Percentiles rank a stretch among this genome's conserved stretches.
phyloP scores from a whole-genome alignment of 2,113 vertebrate species.

The Tragulus kanchil region DNA sequence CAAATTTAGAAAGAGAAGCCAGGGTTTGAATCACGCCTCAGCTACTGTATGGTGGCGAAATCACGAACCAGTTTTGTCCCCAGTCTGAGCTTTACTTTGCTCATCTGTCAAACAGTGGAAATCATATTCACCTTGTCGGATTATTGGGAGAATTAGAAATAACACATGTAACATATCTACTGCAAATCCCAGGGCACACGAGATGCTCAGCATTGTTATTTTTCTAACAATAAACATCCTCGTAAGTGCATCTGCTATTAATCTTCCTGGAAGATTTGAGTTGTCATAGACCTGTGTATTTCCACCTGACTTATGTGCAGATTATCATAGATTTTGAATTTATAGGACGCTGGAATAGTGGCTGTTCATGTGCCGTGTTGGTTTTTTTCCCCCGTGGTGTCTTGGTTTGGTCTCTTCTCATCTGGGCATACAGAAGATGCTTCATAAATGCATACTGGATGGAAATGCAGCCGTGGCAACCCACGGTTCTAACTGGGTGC shows the following conservation, averaged over 20 bases:
- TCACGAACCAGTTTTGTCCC: neutral
- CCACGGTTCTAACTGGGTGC: rapidly evolving
- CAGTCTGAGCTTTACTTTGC: neutral
- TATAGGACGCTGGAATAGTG: neutral
- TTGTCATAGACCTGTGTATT: neutral
- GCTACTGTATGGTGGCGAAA: neutral
- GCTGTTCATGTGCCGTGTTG: neutral
- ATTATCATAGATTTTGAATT: neutral
- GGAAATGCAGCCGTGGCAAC: neutral
- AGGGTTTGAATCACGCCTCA: too few relatives aligned
- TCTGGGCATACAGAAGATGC: neutral
- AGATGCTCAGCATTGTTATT: neutral
- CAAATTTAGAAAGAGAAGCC: neutral
- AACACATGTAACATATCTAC: too few relatives aligned
- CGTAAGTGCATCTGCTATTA: neutral
- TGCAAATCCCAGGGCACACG: neutral
- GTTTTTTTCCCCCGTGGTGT: rapidly evolving
- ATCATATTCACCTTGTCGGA: neutral
- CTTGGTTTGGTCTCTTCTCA: neutral
- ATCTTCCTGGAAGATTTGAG: neutral
- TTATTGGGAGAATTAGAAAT: neutral
- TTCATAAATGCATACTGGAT: neutral
- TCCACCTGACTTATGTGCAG: neutral
- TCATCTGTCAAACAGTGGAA: neutral
- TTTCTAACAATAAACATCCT: neutral